These are phyloP conservation scores for Synergus gifuensis DNA, from an alignment of 2,888 invertebrate species.

Conservation along the genomic window DNA sequence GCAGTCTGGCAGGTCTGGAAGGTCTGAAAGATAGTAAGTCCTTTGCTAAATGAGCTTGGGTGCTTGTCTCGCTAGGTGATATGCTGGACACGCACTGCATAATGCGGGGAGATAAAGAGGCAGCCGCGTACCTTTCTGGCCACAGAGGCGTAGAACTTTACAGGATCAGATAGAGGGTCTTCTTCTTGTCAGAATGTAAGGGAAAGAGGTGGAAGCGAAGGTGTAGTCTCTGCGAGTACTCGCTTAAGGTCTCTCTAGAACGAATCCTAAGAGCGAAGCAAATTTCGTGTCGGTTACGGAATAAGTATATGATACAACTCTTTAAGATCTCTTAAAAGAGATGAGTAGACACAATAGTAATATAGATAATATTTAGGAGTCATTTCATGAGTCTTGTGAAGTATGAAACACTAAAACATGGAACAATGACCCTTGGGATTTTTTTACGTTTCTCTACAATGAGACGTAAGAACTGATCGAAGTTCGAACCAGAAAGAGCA, in stretches of 20 bases:
- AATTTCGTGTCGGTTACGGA: no score
- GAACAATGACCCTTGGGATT: no score
- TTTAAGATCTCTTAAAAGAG: neutral
- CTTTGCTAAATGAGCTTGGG: conserved; percentile 37
- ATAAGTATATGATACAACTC: no score
- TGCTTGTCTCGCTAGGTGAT: conserved; percentile 54
- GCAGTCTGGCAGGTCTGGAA: neutral
- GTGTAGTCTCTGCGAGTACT: conserved; percentile 2
- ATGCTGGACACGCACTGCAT: conserved; percentile 59
- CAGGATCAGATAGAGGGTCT: conserved; percentile 57
- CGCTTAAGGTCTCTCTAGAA: conserved; percentile 16
- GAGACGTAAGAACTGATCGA: no score
- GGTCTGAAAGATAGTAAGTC: conserved; percentile 9
- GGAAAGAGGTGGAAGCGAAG: conserved; percentile 8
- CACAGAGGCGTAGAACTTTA: conserved; percentile 52
- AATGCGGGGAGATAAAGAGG: conserved; percentile 57
- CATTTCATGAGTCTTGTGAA: no score
- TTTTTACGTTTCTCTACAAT: no score
- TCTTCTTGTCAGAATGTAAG: conserved; percentile 43
- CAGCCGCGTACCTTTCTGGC: conserved; percentile 45
- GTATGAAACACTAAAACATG: no score
- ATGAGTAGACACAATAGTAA: no score
- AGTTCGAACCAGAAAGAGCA: no score
- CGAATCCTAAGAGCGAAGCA: neutral
- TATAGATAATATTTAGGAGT: no score